phyloP scores from a whole-genome alignment of 2,113 vertebrate genomes.

The Coregonus clupeaformis region DNA sequence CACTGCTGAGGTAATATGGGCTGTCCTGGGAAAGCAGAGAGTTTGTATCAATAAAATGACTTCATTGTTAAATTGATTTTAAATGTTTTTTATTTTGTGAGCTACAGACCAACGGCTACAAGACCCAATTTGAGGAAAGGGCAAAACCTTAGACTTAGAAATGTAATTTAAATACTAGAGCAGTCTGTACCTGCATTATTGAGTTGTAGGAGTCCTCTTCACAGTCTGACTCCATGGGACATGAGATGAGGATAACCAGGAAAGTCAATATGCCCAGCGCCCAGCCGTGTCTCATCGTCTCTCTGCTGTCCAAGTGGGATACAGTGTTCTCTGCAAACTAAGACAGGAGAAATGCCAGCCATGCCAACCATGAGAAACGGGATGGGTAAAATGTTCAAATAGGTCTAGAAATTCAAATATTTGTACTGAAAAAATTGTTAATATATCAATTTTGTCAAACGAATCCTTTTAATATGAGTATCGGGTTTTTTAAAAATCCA shows the following conservation, averaged over 20 bases:
- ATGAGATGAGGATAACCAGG: slow-evolving; percentile 27
- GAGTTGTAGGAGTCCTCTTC: slow-evolving; percentile 13
- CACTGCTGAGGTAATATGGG: slow-evolving; percentile 30
- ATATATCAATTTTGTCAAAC: no score
- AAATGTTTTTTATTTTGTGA: background rate
- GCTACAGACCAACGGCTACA: background rate
- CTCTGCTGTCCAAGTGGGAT: background rate
- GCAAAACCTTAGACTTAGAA: background rate
- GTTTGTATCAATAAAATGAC: background rate
- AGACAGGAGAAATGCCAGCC: background rate
- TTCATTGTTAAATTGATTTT: background rate
- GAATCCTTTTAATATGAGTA: no score
- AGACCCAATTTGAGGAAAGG: background rate
- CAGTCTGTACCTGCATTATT: slow-evolving; percentile 16
- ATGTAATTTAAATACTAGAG: background rate
- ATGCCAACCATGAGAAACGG: no score
- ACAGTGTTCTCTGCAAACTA: background rate
- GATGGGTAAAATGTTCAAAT: no score
- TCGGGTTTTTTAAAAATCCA: no score
- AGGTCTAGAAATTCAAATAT: no score
- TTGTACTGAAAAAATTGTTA: no score
- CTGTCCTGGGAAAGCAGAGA: slow-evolving; percentile 36
- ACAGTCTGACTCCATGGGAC: slow-evolving; percentile 33
- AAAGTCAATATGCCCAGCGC: slow-evolving; percentile 5
- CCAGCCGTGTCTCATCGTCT: slow-evolving; percentile 7